A percentile compares a stretch with the other conserved stretches of the same genome.
These are phyloP conservation scores for Centruroides vittatus DNA, from an alignment of 1,140 invertebrate species.

Conservation along the genomic window DNA sequence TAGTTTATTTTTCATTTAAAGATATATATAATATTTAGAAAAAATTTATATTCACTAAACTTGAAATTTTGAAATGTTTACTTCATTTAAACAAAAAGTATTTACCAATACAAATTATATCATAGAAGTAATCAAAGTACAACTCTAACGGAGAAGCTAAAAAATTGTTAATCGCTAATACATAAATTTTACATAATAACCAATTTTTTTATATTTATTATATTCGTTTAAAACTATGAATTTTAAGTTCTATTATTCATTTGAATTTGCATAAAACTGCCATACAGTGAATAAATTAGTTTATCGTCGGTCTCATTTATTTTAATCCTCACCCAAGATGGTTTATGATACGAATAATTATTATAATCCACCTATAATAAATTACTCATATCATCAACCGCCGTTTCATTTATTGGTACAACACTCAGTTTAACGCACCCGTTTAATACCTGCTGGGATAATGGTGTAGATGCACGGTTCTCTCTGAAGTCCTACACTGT, in stretches of 20 bases:
- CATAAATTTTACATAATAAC: not conserved
- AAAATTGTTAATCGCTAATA: too few species aligned
- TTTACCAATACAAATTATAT: too few species aligned
- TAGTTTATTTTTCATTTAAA: too few species aligned
- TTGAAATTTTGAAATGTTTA: too few species aligned
- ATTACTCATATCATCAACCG: not conserved
- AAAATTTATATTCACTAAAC: too few species aligned
- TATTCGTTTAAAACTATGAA: not conserved
- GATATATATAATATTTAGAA: too few species aligned
- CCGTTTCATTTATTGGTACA: not conserved
- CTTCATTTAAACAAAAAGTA: too few species aligned
- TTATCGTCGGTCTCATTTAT: not conserved
- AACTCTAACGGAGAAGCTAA: too few species aligned
- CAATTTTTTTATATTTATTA: not conserved
- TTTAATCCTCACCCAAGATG: not conserved
- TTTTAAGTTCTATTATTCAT: not conserved
- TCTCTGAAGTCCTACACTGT: conserved; percentile 15
- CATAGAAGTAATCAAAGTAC: too few species aligned
- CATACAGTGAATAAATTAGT: not conserved
- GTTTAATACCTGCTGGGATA: conserved; percentile 18
- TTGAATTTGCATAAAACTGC: not conserved
- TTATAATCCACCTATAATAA: not conserved
- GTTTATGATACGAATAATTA: conserved; percentile 1
- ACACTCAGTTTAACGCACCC: not conserved
- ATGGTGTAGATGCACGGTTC: conserved; percentile 17